phyloP scores from a whole-genome alignment of 2,888 invertebrate species.

The Polyommatus icarus region DNA sequence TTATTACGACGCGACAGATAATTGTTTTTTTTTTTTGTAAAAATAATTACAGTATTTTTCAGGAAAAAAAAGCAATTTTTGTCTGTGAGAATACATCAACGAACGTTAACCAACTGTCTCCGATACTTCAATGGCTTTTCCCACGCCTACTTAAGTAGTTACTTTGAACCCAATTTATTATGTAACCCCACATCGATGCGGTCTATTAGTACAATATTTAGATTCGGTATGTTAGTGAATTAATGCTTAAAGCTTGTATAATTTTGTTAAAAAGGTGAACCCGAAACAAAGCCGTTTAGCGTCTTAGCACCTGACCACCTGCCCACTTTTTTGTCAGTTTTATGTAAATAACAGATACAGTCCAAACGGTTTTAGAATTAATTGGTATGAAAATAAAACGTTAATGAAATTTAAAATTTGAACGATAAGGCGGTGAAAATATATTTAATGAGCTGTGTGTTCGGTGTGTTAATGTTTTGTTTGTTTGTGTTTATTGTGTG shows the following conservation, averaged over 20 bases:
- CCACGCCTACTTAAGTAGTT: slow-evolving; percentile 61
- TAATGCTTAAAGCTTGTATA: slow-evolving; percentile 45
- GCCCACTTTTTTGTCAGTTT: slow-evolving; percentile 54
- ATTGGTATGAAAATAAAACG: slow-evolving; percentile 17
- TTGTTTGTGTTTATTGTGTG: slow-evolving; percentile 79
- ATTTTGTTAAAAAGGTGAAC: slow-evolving; percentile 76
- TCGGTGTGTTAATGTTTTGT: slow-evolving; percentile 71
- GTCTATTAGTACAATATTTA: slow-evolving; percentile 1
- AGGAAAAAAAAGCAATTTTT: neutral
- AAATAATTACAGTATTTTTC: slow-evolving; percentile 18
- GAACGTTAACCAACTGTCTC: slow-evolving; percentile 33
- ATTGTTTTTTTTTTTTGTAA: slow-evolving; percentile 57
- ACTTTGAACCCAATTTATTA: slow-evolving; percentile 19
- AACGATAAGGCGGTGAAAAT: slow-evolving; percentile 38
- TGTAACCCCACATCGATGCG: slow-evolving; percentile 10
- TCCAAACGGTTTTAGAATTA: slow-evolving; percentile 19
- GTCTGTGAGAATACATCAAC: slow-evolving; percentile 9
- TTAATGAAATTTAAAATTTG: slow-evolving; percentile 31
- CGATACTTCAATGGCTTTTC: slow-evolving; percentile 65
- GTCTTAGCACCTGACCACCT: slow-evolving; percentile 71
- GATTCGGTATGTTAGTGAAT: slow-evolving; percentile 56
- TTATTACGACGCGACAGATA: slow-evolving; percentile 70
- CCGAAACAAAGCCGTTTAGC: slow-evolving; percentile 75
- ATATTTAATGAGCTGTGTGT: slow-evolving; percentile 54
- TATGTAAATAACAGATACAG: slow-evolving; percentile 28